A percentile compares a stretch with the other conserved stretches of the same genome.
phyloP scores from a whole-genome alignment of 2,113 vertebrate genomes.

The Siphamia tubifer region DNA sequence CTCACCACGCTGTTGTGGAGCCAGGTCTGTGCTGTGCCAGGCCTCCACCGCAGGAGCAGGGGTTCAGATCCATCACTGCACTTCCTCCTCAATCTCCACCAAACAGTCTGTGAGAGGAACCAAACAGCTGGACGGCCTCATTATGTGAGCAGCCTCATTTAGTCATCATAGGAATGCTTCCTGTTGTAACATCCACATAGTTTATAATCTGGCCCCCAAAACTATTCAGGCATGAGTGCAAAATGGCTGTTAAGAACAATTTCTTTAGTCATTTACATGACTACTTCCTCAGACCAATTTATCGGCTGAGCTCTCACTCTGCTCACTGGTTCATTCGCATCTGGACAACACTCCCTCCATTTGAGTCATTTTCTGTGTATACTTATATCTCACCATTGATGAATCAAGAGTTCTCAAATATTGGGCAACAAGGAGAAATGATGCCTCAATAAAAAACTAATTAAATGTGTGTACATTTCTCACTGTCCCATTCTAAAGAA shows the following conservation, averaged over 20 bases:
- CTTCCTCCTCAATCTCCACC: constrained; percentile 67
- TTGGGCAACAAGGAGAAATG: constrained; percentile 9
- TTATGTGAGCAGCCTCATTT: constrained; percentile 72
- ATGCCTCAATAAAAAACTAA: constrained; percentile 14
- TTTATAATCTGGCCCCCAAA: constrained; percentile 67
- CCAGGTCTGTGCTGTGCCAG: constrained; percentile 37
- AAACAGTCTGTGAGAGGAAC: constrained; percentile 43
- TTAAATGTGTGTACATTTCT: constrained; percentile 45
- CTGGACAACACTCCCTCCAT: constrained; percentile 73
- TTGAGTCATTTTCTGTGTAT: constrained; percentile 33
- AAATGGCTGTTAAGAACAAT: constrained; percentile 75
- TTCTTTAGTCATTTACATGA: constrained; percentile 79
- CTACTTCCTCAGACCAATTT: constrained; percentile 77
- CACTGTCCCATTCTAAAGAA: constrained; percentile 2
- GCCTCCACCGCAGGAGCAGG: constrained; percentile 34
- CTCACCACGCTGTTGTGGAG: constrained; percentile 45
- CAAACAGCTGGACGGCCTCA: constrained; percentile 59
- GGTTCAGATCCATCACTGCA: constrained; percentile 60
- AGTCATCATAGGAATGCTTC: constrained; percentile 78
- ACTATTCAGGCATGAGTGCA: constrained; percentile 66
- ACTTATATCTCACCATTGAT: constrained; percentile 46
- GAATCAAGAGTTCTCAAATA: constrained; percentile 50
- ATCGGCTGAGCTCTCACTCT: constrained; percentile 53
- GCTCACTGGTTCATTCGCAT: constrained; percentile 58
- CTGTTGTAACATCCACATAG: constrained; percentile 67